Percentiles rank a stretch among this genome's conserved stretches.
These are phyloP conservation scores for Sinella curviseta DNA, from an alignment of 1,140 invertebrate genomes.

Conservation along the genomic window DNA sequence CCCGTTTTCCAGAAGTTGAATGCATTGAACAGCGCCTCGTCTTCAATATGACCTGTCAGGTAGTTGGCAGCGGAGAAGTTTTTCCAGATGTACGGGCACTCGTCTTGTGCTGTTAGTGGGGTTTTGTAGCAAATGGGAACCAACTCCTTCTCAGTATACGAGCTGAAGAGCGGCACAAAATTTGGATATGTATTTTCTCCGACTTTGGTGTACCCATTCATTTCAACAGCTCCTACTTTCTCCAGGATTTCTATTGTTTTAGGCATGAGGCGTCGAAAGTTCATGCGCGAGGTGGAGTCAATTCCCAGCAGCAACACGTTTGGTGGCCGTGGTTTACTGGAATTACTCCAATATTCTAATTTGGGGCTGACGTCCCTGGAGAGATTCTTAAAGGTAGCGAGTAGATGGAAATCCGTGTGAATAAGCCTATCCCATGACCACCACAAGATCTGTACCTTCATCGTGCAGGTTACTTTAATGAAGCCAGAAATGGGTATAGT, in stretches of 20 bases:
- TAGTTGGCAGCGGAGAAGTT: conserved; percentile 21
- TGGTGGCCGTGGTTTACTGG: background rate
- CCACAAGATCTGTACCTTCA: background rate
- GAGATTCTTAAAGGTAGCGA: background rate
- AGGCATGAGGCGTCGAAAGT: background rate
- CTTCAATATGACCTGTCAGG: conserved; percentile 21
- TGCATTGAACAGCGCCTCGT: background rate
- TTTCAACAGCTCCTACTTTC: background rate
- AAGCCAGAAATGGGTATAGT: background rate
- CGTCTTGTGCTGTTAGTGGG: background rate
- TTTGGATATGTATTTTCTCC: conserved; percentile 39
- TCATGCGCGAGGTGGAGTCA: background rate
- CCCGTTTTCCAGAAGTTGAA: conserved; percentile 31
- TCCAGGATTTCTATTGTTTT: background rate
- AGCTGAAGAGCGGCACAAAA: conserved; percentile 12
- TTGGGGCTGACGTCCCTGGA: too few species aligned
- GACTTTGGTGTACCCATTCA: conserved; percentile 20
- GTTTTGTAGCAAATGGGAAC: conserved; percentile 1
- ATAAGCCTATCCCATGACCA: background rate
- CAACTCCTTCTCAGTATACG: background rate
- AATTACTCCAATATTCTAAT: too few species aligned
- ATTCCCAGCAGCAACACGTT: background rate
- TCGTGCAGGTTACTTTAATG: background rate
- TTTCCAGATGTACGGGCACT: conserved; percentile 34
- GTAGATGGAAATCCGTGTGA: background rate